A percentile compares a stretch with the other conserved stretches of the same genome.
These are phyloP conservation scores for Myzus persicae DNA, from an alignment of 1,140 invertebrate species.

Conservation along the genomic window DNA sequence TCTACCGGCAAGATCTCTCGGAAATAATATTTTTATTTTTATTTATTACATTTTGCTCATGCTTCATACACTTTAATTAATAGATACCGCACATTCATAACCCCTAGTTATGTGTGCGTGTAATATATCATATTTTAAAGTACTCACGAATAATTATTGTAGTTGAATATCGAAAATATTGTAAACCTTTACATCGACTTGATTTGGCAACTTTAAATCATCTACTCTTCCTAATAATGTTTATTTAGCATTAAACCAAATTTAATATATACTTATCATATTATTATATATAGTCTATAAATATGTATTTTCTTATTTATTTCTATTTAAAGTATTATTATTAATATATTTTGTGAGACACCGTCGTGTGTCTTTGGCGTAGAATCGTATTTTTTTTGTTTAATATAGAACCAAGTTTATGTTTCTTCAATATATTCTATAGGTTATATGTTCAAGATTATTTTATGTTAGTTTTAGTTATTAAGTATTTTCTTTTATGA, in stretches of 20 bases:
- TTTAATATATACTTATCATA: slow-evolving; percentile 20
- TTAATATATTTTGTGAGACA: slow-evolving; percentile 41
- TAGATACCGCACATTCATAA: neutral
- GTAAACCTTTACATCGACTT: neutral
- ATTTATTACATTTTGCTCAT: slow-evolving; percentile 55
- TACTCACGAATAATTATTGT: neutral
- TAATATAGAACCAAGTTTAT: slow-evolving; percentile 44
- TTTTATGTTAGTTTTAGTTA: slow-evolving; percentile 47
- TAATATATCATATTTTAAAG: neutral
- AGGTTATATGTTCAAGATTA: slow-evolving; percentile 45
- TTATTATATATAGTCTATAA: slow-evolving; percentile 23
- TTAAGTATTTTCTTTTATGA: slow-evolving; percentile 23
- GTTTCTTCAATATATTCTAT: slow-evolving; percentile 47
- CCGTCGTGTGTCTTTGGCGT: slow-evolving; percentile 17
- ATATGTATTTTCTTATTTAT: slow-evolving; percentile 52
- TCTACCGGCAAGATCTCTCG: slow-evolving; percentile 56
- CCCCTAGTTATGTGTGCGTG: slow-evolving; percentile 25
- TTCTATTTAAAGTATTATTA: slow-evolving; percentile 52
- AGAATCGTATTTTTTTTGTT: slow-evolving; percentile 55
- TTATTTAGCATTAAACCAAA: slow-evolving; percentile 20
- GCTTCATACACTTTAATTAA: slow-evolving; percentile 28
- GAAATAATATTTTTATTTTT: slow-evolving; percentile 54
- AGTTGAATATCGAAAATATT: neutral
- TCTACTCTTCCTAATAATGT: slow-evolving; percentile 47
- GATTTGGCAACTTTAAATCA: neutral